phyloP scores from a whole-genome alignment of 1,140 invertebrate genomes.

The Onthophagus taurus region DNA sequence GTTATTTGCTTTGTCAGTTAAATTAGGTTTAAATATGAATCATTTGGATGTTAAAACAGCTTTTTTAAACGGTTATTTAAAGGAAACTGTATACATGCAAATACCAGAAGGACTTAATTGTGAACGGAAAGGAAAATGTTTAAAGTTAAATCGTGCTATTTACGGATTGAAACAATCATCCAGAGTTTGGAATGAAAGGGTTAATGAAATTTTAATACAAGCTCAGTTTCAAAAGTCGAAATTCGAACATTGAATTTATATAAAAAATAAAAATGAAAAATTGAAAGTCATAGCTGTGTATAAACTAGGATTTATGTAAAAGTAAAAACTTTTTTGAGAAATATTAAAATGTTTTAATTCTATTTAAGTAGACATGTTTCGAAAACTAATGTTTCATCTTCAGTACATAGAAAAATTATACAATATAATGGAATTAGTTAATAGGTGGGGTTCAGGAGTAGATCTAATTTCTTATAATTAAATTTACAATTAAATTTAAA shows the following conservation, averaged over 20 bases:
- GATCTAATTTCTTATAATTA: no score
- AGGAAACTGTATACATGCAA: constrained; percentile 33
- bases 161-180: constrained; percentile 9
- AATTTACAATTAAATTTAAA: no score
- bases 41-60: constrained; percentile 36
- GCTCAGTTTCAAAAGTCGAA: neutral
- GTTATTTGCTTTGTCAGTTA: constrained; percentile 23
- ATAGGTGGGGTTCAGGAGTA: no score
- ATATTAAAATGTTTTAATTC: no score
- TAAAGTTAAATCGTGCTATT: constrained; percentile 18
- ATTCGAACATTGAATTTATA: constrained; percentile 5
- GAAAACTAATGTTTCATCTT: no score
- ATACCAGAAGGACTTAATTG: constrained; percentile 24
- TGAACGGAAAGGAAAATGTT: constrained; percentile 29
- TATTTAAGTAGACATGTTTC: no score
- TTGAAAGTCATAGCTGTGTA: no score
- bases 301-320: no score
- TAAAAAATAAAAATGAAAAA: no score
- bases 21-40: constrained; percentile 22
- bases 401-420: no score
- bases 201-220: neutral
- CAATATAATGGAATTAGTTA: no score
- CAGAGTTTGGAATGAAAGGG: constrained; percentile 15
- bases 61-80: constrained; percentile 32
- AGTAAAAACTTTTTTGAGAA: no score